Percentiles rank a stretch among this genome's conserved stretches.
Conservation (phyloP, 2,113 vertebrate genomes). For the Pionites leucogaster region DNA sequence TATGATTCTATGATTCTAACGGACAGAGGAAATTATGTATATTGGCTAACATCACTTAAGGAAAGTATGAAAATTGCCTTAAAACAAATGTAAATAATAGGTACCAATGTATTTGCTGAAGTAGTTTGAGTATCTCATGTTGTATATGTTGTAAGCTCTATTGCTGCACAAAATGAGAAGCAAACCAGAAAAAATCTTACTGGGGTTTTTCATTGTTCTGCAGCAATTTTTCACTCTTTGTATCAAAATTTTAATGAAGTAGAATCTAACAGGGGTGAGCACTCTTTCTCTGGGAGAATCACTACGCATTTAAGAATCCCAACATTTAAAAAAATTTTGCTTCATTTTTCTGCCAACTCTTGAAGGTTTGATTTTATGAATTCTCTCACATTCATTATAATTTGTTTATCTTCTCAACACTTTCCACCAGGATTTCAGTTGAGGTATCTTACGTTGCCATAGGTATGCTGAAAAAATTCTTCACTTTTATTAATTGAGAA, state of each 20-base stretch:
- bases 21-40: not conserved
- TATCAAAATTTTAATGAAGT: slow-evolving; percentile 24
- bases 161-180: slow-evolving; percentile 39
- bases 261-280: not conserved
- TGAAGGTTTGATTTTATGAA: not conserved
- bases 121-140: not conserved
- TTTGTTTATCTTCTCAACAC: not conserved
- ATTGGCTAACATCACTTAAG: slow-evolving; percentile 4
- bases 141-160: not conserved
- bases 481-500: not conserved
- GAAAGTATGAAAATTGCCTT: slow-evolving; percentile 50
- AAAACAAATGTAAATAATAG: slow-evolving; percentile 48
- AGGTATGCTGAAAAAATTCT: not conserved
- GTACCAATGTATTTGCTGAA: slow-evolving; percentile 8
- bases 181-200: not conserved
- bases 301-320: slow-evolving; percentile 4
- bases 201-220: slow-evolving; percentile 44
- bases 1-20: not conserved
- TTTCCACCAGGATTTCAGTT: not conserved
- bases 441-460: not conserved
- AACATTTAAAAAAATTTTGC: slow-evolving; percentile 15
- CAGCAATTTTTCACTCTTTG: slow-evolving; percentile 26
- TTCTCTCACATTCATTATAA: not conserved
- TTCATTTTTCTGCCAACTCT: not conserved
- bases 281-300: slow-evolving; percentile 23